Percentiles rank a stretch among this genome's conserved stretches.
phyloP scores from a whole-genome alignment of 2,113 vertebrate species.

The Hyperopisus bebe region DNA sequence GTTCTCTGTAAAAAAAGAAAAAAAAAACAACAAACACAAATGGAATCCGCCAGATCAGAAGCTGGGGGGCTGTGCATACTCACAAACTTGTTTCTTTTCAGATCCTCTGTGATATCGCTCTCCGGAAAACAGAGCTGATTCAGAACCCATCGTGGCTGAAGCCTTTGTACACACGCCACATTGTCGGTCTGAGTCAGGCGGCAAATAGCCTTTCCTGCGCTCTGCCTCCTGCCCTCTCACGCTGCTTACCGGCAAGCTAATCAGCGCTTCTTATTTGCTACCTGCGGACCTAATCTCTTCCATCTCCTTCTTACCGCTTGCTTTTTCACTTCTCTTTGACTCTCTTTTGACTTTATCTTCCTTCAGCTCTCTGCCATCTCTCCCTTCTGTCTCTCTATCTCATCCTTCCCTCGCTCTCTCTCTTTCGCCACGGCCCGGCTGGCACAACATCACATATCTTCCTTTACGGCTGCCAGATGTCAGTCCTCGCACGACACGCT shows the following conservation, averaged over 20 bases:
- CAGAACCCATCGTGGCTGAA: constrained; percentile 32
- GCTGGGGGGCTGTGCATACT: constrained; percentile 45
- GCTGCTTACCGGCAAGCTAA: background rate
- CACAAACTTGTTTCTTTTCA: constrained; percentile 50
- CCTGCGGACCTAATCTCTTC: background rate
- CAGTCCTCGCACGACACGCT: background rate
- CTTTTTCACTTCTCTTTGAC: background rate
- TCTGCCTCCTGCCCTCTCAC: background rate
- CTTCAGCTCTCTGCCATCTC: background rate
- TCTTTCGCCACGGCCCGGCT: constrained; percentile 28
- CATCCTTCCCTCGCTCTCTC: constrained; percentile 35
- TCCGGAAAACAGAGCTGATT: constrained; percentile 50
- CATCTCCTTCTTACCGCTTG: constrained; percentile 8
- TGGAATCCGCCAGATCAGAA: background rate
- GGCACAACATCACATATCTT: constrained; percentile 45
- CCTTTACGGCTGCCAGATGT: constrained; percentile 12
- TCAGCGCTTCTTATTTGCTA: background rate
- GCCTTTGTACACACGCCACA: constrained; percentile 25
- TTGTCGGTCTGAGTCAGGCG: background rate
- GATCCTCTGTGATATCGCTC: constrained; percentile 46
- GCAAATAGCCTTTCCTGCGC: background rate
- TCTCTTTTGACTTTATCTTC: background rate
- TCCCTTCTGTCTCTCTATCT: background rate
- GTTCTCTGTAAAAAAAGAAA: background rate
- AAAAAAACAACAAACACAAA: background rate